Evolutionary conservation across 1,140 invertebrate species (phyloP).

Genomic region (Himalopsyche phryganea): DNA sequence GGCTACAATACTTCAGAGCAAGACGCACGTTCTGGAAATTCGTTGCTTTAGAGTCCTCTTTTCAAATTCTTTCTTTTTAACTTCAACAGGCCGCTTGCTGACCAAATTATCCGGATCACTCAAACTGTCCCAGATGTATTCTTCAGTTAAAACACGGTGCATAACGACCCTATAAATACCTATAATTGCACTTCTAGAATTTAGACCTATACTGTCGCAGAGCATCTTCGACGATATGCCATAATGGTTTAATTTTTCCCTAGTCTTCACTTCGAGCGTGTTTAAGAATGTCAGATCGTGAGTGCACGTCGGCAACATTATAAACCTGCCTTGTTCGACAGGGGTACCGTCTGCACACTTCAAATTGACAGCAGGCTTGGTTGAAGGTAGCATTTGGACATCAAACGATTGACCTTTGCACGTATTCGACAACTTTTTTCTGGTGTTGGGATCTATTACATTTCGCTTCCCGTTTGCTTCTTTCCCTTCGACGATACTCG

Average conservation of each 20-base stretch:
- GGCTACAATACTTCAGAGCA: conserved; percentile 17
- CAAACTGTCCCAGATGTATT: conserved; percentile 33
- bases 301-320: conserved; percentile 46
- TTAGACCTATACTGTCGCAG: conserved; percentile 40
- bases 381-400: conserved; percentile 41
- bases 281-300: conserved; percentile 42
- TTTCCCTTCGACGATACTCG: conserved; percentile 25
- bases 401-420: conserved; percentile 39
- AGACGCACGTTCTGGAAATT: conserved; percentile 30
- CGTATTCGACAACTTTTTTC: conserved; percentile 19
- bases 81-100: conserved; percentile 12
- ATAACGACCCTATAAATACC: conserved; percentile 49
- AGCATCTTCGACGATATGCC: conserved; percentile 45
- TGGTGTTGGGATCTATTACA: conserved; percentile 6
- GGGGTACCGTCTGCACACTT: conserved; percentile 36
- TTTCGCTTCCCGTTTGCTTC: conserved; percentile 20
- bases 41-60: conserved; percentile 29
- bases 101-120: conserved; percentile 29
- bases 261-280: conserved; percentile 43
- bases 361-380: conserved; percentile 21
- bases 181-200: conserved; percentile 47
- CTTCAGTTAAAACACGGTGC: conserved; percentile 40
- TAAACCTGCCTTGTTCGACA: conserved; percentile 44
- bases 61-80: conserved; percentile 18
- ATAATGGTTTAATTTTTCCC: conserved; percentile 43